phyloP scores from a whole-genome alignment of 1,140 invertebrate genomes.

The Drosophila equinoxialis region DNA sequence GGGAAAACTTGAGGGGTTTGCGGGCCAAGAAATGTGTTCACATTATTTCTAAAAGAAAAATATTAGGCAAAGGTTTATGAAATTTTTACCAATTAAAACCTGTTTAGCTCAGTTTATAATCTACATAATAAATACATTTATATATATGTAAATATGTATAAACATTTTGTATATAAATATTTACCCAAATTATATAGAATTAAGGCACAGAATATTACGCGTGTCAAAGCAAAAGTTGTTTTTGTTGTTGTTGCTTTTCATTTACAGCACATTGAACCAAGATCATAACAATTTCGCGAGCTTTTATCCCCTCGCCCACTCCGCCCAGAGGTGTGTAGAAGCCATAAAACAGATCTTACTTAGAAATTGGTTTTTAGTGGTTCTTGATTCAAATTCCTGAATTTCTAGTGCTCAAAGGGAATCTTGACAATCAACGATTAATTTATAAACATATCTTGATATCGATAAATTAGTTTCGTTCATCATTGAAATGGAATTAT shows the following conservation, averaged over 20 bases:
- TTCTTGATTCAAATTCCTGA: too few species aligned
- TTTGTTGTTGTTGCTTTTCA: not conserved
- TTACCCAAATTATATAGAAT: conserved; percentile 14
- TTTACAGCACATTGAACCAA: conserved; percentile 36
- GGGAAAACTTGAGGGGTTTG: not conserved
- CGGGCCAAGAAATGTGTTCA: not conserved
- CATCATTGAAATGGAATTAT: too few species aligned
- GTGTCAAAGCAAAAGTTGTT: conserved; percentile 24
- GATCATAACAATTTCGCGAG: conserved; percentile 13
- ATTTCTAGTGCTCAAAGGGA: too few species aligned
- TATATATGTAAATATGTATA: not conserved
- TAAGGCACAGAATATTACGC: conserved; percentile 24
- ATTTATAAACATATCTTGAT: too few species aligned
- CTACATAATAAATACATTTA: not conserved
- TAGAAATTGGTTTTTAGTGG: too few species aligned
- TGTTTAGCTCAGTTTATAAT: not conserved
- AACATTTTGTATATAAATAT: conserved; percentile 1
- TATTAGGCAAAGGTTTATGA: not conserved
- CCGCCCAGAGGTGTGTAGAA: not conserved
- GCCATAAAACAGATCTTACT: too few species aligned
- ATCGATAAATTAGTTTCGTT: too few species aligned
- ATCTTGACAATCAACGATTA: too few species aligned
- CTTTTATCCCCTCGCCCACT: not conserved
- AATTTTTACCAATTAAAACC: not conserved
- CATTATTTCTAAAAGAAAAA: not conserved